Conservation (phyloP, 2,888 invertebrate genomes). For the Hoplodrina blanda region DNA sequence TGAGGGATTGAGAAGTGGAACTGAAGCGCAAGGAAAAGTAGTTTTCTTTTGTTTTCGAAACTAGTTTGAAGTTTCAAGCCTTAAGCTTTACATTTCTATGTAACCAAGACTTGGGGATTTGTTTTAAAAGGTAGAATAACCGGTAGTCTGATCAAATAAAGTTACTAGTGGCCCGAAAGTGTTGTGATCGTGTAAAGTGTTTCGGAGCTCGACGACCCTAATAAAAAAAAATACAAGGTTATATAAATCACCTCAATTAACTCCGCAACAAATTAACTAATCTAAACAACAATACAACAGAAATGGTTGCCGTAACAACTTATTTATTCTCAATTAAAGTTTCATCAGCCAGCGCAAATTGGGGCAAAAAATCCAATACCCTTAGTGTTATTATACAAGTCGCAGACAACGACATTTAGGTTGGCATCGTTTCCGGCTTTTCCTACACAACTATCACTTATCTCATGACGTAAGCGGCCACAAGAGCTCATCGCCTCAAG, state of each 20-base stretch:
- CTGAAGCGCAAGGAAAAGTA: slow-evolving; percentile 14
- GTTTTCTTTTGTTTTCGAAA: slow-evolving; percentile 38
- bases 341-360: not conserved
- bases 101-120: not conserved
- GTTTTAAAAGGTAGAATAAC: not conserved
- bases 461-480: slow-evolving; percentile 45
- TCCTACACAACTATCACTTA: slow-evolving; percentile 25
- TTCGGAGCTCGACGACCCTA: not conserved
- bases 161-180: not conserved
- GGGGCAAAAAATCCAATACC: slow-evolving; percentile 6
- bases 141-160: not conserved
- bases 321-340: slow-evolving; percentile 19
- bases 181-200: not conserved
- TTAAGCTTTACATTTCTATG: not conserved
- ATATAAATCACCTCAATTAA: slow-evolving; percentile 14
- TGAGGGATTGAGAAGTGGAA: slow-evolving; percentile 9
- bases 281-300: slow-evolving; percentile 11
- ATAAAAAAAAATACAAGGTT: too few species aligned
- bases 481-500: slow-evolving; percentile 37
- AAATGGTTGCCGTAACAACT: slow-evolving; percentile 7
- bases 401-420: slow-evolving; percentile 24
- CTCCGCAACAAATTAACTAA: slow-evolving; percentile 15
- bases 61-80: slow-evolving; percentile 8
- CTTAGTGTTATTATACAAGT: slow-evolving; percentile 3
- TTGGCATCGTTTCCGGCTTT: slow-evolving; percentile 27